Evolutionary conservation across 2,113 vertebrate species (phyloP), one percentile per base, ranked within the genome.

Genomic region (Carassius carassius): DNA sequence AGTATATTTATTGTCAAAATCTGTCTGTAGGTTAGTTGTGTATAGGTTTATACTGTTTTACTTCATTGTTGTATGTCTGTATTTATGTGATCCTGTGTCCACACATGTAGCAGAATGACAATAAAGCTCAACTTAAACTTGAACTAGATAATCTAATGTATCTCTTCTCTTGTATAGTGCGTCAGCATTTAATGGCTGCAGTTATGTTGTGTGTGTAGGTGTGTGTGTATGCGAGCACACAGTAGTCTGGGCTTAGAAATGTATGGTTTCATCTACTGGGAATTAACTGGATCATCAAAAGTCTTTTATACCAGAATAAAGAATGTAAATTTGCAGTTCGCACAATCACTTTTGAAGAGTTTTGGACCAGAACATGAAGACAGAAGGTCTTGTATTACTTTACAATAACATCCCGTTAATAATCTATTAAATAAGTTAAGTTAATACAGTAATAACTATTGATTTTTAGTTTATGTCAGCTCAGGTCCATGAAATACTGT

Each of bases 201-300:
- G 70, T 10, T 72, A 0, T 41, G 11, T 19, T 65, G 62, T 86
- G 73, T 84, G 49, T 51, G 49, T 51, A 13, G 0, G 49, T 60
- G 54, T 78, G 84, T 76, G 60, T 86, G 29, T 17, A 11, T 5
- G 74, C 44, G 75, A 47, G 86, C 77, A 85, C 75, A 74, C 87
- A 84, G 77, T 17, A 2, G 87, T 90, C 90, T 86, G 91, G 93
- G 92, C 92, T 94, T 90, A 94, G 93, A 69, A 69, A 19, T 35
- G 16, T 37, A 37, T 41, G 70, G 41, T 73, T 23, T 23, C 21
- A 23, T 47, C 5, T 37, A 8, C 2, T 23, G 21, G 67, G 67
- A 13, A 47, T 3, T 73, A n/a, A 47, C 3, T 47, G 41, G 41
- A 23, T 47, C 19, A 73, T 23, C 11, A 73, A 5, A 73, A 47